Evolutionary conservation across 1,140 invertebrate genomes (phyloP).

Genomic region (Marisa cornuarietis): DNA sequence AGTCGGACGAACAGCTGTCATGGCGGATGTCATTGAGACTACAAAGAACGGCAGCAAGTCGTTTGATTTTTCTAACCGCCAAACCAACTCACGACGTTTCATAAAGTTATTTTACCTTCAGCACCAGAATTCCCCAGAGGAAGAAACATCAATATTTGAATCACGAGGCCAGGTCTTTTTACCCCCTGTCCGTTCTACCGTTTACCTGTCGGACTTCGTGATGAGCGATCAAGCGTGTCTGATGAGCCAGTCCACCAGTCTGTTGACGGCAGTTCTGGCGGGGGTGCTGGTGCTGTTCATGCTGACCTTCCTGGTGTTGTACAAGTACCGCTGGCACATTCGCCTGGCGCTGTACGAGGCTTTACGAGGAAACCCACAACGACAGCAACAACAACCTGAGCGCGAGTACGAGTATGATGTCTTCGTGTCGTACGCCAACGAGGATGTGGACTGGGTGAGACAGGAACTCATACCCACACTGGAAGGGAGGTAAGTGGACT

Average conservation of each 20-base stretch:
- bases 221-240: constrained; percentile 13
- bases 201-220: background rate
- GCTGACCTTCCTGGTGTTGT: background rate
- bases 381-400: no score
- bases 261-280: background rate
- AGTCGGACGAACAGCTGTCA: no score
- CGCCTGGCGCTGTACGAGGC: constrained; percentile 19
- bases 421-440: constrained; percentile 26
- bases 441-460: constrained; percentile 1
- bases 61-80: no score
- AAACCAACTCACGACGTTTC: no score
- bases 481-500: background rate
- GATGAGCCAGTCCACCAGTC: background rate
- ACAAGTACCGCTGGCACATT: constrained; percentile 18
- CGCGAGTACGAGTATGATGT: constrained; percentile 28
- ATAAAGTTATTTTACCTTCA: no score
- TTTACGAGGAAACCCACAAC: background rate
- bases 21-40: no score
- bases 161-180: background rate
- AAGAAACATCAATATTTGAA: background rate
- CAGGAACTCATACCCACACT: constrained; percentile 1
- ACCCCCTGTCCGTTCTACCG: no score
- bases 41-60: no score
- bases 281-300: background rate
- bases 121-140: no score